Evolutionary conservation across 2,888 invertebrate species (phyloP).

Genomic region (Cylloceria caligata): DNA sequence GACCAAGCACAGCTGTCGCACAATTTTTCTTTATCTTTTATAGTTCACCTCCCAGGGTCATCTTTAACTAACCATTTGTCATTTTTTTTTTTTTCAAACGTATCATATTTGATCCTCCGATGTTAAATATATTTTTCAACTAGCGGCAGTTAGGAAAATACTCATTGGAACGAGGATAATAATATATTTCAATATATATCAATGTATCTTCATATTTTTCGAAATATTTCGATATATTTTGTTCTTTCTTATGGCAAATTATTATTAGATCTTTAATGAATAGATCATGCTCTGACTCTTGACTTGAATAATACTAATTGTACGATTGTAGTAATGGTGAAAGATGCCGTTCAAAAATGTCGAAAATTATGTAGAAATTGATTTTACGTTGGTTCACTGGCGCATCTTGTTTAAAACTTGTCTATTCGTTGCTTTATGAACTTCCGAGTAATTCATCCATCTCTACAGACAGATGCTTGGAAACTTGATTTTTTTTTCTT

Average conservation of each 20-base stretch:
- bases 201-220: not conserved
- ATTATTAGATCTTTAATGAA: not conserved
- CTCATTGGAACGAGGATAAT: not conserved
- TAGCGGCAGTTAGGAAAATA: not conserved
- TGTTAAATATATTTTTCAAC: not conserved
- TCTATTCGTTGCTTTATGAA: not conserved
- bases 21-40: conserved; percentile 24
- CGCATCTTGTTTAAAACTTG: not conserved
- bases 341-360: not conserved
- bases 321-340: not conserved
- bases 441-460: conserved; percentile 8
- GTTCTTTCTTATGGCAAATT: not conserved
- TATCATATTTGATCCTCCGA: not conserved
- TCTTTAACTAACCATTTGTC: not conserved
- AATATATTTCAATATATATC: not conserved
- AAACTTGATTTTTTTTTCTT: not conserved
- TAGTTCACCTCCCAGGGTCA: not conserved
- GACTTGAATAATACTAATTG: not conserved
- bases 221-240: not conserved
- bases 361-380: not conserved
- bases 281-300: not conserved
- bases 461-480: conserved; percentile 11
- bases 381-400: not conserved
- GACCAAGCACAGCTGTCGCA: conserved; percentile 18
- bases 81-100: not conserved